Evolutionary conservation across 1,140 invertebrate genomes (phyloP).

Genomic region (Maconellicoccus hirsutus): DNA sequence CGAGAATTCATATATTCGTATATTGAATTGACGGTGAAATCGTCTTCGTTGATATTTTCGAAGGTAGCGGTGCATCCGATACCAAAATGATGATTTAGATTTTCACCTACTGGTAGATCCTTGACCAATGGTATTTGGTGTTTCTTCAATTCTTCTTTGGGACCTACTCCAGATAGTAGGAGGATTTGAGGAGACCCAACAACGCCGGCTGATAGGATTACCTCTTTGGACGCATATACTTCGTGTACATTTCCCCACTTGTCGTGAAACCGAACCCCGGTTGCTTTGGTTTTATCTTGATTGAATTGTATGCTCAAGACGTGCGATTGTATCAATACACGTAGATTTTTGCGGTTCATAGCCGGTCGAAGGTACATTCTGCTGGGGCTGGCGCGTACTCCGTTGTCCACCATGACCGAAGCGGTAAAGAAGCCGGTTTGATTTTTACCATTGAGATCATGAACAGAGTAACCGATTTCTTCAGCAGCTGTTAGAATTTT

Average conservation of each 20-base stretch:
- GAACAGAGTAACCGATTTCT: constrained; percentile 37
- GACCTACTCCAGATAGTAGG: constrained; percentile 59
- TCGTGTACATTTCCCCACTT: constrained; percentile 23
- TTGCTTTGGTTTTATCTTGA: constrained; percentile 37
- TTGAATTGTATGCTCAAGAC: constrained; percentile 63
- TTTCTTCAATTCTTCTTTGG: constrained; percentile 42
- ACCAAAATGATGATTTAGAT: constrained; percentile 44
- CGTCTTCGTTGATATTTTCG: constrained; percentile 31
- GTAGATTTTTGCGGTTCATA: constrained; percentile 45
- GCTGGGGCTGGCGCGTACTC: constrained; percentile 35
- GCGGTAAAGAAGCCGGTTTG: constrained; percentile 38
- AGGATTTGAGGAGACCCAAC: constrained; percentile 60
- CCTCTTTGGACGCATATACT: constrained; percentile 40
- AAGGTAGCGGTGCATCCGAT: constrained; percentile 36
- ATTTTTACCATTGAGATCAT: constrained; percentile 45
- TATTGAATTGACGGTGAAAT: constrained; percentile 34
- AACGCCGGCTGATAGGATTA: constrained; percentile 56
- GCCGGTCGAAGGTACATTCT: constrained; percentile 44
- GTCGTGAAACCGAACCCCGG: constrained; percentile 47
- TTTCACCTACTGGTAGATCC: constrained; percentile 45
- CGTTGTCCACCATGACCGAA: constrained; percentile 30
- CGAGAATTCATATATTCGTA: constrained; percentile 35
- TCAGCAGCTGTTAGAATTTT: constrained; percentile 47
- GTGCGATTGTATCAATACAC: constrained; percentile 52
- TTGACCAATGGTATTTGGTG: constrained; percentile 37